Evolutionary conservation across 2,113 vertebrate genomes (phyloP), one percentile per base, ranked within the genome.

Genomic region (Limnothrissa miodon): DNA sequence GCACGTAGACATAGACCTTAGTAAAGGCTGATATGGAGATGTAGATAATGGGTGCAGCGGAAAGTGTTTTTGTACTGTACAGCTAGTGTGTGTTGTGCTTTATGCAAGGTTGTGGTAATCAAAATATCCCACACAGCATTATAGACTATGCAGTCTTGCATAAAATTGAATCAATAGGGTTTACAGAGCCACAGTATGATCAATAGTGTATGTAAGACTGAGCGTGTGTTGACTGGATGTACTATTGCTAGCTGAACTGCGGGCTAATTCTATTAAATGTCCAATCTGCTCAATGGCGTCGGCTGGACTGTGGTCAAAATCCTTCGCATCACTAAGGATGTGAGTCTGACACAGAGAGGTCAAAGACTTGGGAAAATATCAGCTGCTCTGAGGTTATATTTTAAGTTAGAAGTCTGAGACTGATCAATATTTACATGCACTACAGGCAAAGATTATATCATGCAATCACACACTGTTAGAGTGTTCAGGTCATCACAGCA

Each of bases 321-420:
- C 44, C 21, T 82, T 15, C 25, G 39, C 44, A 80, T 79, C 11
- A 33, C 48, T 62, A 5, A 62, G 39, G 39, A 56, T 33, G 78
- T 56, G 79, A 51, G 42, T 45, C 36, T 81, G 46, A 81, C 21
- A 78, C 33, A 45, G 36, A n/a, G 39, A 78, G 79, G 33, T 39
- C 33, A 59, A 4, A n/a, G 80, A 23, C 51, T 56, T 81, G 80
- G 29, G 74, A 5, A 1, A 79, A 53, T 70, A 48, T 51, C 23
- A 83, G 48, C 45, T 51, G 39, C 23, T 51, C 44, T 83, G 33
- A 11, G 21, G 39, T n/a, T 81, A 4, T 82, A 66, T 86, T 80
- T 82, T 78, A 29, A 56, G 51, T 44, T 33, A 45, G 13, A 44
- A 78, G 39, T 42, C 42, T 42, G 42, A 42, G 6, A 6, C 42